These are phyloP conservation scores for Mystacornis crossleyi DNA, from an alignment of 2,113 vertebrate species.

Conservation along the genomic window DNA sequence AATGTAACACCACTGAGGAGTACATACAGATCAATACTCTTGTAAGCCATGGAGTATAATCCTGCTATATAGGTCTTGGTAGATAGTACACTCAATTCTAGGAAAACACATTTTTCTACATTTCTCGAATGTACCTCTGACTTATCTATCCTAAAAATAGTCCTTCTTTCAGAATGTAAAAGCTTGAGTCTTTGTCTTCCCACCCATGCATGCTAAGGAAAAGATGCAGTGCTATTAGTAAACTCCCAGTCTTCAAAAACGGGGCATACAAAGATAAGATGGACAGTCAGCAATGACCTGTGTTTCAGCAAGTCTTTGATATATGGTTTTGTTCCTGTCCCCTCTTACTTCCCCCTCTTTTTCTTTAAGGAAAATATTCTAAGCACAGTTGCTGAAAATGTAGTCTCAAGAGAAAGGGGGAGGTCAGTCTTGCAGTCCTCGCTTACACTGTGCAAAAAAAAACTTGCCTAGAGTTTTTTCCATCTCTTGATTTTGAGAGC, in stretches of 20 bases:
- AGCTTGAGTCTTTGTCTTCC: neutral
- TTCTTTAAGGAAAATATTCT: neutral
- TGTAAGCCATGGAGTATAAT: slow-evolving; percentile 50
- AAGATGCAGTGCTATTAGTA: neutral
- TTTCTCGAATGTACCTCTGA: slow-evolving; percentile 8
- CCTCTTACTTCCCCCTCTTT: neutral
- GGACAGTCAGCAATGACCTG: neutral
- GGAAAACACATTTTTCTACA: slow-evolving; percentile 36
- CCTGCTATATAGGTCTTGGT: slow-evolving; percentile 27
- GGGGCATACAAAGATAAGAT: neutral
- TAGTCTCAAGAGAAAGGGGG: neutral
- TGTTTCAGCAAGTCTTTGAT: neutral
- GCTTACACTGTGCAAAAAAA: neutral
- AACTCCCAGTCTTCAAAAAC: neutral
- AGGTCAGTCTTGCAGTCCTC: neutral
- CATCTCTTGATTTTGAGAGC: neutral
- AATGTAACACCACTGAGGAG: slow-evolving; percentile 51
- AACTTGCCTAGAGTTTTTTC: neutral
- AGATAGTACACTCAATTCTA: slow-evolving; percentile 30
- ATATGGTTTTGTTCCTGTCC: neutral
- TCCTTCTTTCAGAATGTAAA: neutral
- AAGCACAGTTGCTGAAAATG: neutral
- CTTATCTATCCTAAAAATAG: slow-evolving; percentile 6
- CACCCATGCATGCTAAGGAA: neutral
- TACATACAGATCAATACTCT: slow-evolving; percentile 66